Percentiles rank a stretch among this genome's conserved stretches.
phyloP scores from a whole-genome alignment of 2,113 vertebrate genomes.

The Indicator indicator region DNA sequence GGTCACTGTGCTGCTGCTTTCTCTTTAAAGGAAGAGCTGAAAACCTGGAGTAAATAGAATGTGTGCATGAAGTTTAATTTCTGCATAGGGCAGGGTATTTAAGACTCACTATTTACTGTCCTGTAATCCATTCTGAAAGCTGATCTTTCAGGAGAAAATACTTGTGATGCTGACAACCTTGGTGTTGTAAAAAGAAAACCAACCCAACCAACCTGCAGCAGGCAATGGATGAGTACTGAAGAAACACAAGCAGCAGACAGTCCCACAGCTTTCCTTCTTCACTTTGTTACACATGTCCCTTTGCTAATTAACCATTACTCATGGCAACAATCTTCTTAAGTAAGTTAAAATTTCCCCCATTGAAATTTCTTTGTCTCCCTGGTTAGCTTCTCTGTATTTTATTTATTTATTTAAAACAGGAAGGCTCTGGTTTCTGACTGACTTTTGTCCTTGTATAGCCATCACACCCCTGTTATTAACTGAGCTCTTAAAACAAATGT shows the following conservation, averaged over 20 bases:
- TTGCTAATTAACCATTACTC: neutral
- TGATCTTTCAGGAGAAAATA: neutral
- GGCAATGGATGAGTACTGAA: neutral
- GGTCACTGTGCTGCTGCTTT: neutral
- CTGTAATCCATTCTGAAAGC: neutral
- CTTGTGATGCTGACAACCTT: neutral
- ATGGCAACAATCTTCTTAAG: neutral
- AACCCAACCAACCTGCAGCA: neutral
- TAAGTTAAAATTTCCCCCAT: neutral
- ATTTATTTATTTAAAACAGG: constrained; percentile 24
- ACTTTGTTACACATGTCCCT: neutral
- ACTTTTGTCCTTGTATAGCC: neutral
- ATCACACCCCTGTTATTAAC: neutral
- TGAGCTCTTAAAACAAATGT: neutral
- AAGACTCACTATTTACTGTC: neutral
- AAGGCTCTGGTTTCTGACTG: constrained; percentile 25
- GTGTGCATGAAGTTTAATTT: neutral
- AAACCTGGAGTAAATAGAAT: neutral
- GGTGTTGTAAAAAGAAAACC: neutral
- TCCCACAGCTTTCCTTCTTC: neutral
- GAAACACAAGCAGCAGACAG: neutral
- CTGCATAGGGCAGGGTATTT: neutral
- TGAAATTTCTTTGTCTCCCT: neutral
- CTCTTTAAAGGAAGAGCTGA: neutral
- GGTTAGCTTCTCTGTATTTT: neutral